Percentiles rank a stretch among this genome's conserved stretches.
Evolutionary conservation across 2,888 invertebrate species (phyloP).

Genomic region (Ichneumoninae sp.): DNA sequence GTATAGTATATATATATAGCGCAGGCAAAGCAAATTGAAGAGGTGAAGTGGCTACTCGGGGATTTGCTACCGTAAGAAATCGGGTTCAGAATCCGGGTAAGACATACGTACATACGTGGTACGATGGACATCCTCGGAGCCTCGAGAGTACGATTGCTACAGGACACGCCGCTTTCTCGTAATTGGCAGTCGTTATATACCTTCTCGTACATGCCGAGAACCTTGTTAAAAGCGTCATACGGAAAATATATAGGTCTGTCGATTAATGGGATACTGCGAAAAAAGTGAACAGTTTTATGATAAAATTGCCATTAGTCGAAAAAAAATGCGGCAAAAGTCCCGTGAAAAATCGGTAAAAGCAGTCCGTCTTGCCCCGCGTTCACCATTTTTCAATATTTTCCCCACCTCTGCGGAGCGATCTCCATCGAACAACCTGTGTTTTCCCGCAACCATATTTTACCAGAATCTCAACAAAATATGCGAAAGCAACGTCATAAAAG

Average conservation of each 20-base stretch:
- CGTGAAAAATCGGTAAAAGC: not conserved
- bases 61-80: conserved; percentile 55
- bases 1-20: not conserved
- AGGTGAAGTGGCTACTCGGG: conserved; percentile 48
- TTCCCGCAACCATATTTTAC: not conserved
- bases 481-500: conserved; percentile 22
- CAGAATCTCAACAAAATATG: conserved; percentile 4
- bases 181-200: conserved; percentile 26
- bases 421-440: not conserved
- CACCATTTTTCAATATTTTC: not conserved
- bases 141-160: conserved; percentile 34
- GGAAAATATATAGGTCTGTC: not conserved
- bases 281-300: not conserved
- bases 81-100: conserved; percentile 41
- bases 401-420: not conserved
- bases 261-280: not conserved
- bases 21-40: conserved; percentile 50
- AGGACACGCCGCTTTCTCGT: conserved; percentile 36
- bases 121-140: conserved; percentile 35
- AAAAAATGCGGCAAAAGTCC: not conserved
- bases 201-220: not conserved
- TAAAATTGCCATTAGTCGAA: not conserved
- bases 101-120: conserved; percentile 27
- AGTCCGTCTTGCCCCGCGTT: not conserved
- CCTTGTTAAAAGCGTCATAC: not conserved